Evolutionary conservation across 2,888 invertebrate genomes (phyloP).

Genomic region (Spialia ferax): DNA sequence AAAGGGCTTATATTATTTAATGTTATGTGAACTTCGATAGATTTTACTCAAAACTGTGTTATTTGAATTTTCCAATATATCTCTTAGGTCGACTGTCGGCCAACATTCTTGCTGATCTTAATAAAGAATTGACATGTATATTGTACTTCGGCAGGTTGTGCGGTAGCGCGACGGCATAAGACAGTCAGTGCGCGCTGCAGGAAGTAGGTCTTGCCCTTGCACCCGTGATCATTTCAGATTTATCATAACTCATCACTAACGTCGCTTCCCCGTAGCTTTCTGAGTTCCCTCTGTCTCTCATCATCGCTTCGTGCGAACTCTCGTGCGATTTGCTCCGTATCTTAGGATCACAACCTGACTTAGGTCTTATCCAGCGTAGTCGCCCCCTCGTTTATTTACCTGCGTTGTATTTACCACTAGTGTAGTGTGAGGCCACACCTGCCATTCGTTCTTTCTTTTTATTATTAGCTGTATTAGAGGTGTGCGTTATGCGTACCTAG

Average conservation of each 20-base stretch:
- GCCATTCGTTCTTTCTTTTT: constrained; percentile 17
- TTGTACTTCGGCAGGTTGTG: constrained; percentile 40
- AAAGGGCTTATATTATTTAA: too few species aligned
- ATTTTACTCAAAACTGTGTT: neutral
- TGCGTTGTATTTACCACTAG: constrained; percentile 6
- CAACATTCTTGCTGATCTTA: neutral
- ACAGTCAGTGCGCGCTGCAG: constrained; percentile 17
- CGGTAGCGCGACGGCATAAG: constrained; percentile 24
- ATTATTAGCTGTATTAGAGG: constrained; percentile 26
- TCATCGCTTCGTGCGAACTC: constrained; percentile 10
- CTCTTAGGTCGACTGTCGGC: neutral
- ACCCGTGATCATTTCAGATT: constrained; percentile 28
- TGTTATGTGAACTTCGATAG: too few species aligned
- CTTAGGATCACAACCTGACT: constrained; percentile 8
- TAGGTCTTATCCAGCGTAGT: neutral
- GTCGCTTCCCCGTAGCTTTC: constrained; percentile 32
- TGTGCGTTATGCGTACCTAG: constrained; percentile 36
- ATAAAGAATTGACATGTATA: constrained; percentile 5
- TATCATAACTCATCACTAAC: constrained; percentile 31
- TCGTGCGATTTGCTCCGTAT: constrained; percentile 7
- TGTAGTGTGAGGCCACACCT: constrained; percentile 2
- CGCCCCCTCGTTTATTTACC: neutral
- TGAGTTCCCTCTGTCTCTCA: neutral
- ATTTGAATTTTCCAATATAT: neutral
- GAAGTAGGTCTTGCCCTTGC: constrained; percentile 36